phyloP scores from a whole-genome alignment of 2,113 vertebrate species.

The Rafetus swinhoei region DNA sequence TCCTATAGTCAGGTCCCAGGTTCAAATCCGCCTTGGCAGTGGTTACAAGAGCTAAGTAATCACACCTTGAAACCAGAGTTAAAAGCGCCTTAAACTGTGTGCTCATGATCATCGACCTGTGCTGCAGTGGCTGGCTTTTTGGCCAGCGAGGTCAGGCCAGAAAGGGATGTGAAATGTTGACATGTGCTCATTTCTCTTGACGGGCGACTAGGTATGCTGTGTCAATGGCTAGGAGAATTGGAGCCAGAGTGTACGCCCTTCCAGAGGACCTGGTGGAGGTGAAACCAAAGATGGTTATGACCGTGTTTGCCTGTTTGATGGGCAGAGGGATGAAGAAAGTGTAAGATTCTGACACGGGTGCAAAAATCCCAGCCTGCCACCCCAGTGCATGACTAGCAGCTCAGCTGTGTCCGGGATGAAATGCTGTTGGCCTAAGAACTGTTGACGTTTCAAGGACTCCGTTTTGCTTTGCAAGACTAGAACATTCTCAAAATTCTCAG shows the following conservation, averaged over 20 bases:
- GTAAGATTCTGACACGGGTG: slow-evolving; percentile 68
- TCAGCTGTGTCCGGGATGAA: slow-evolving; percentile 79
- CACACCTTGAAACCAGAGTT: background rate
- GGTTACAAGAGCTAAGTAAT: background rate
- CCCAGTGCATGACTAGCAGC: slow-evolving; percentile 73
- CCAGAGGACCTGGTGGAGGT: slow-evolving; percentile 93
- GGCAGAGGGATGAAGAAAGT: slow-evolving; percentile 94
- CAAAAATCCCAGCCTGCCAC: slow-evolving; percentile 51
- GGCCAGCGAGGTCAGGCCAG: background rate
- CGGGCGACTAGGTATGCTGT: slow-evolving; percentile 84
- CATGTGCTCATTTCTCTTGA: slow-evolving; percentile 16
- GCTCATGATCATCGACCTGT: background rate
- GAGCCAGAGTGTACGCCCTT: slow-evolving; percentile 91
- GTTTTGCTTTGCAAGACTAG: slow-evolving; percentile 79
- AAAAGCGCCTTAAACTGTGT: background rate
- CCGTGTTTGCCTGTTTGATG: slow-evolving; percentile 97
- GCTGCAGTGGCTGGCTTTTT: background rate
- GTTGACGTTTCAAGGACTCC: slow-evolving; percentile 67
- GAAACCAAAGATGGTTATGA: slow-evolving; percentile 97
- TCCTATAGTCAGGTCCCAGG: too few relatives aligned
- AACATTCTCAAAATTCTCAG: slow-evolving; percentile 66
- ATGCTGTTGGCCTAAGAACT: slow-evolving; percentile 80
- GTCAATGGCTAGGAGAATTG: slow-evolving; percentile 94
- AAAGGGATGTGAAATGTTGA: background rate
- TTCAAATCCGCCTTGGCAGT: too few relatives aligned